These are phyloP conservation scores for Athene cunicularia DNA, from an alignment of 2,113 vertebrate genomes.

Conservation along the genomic window DNA sequence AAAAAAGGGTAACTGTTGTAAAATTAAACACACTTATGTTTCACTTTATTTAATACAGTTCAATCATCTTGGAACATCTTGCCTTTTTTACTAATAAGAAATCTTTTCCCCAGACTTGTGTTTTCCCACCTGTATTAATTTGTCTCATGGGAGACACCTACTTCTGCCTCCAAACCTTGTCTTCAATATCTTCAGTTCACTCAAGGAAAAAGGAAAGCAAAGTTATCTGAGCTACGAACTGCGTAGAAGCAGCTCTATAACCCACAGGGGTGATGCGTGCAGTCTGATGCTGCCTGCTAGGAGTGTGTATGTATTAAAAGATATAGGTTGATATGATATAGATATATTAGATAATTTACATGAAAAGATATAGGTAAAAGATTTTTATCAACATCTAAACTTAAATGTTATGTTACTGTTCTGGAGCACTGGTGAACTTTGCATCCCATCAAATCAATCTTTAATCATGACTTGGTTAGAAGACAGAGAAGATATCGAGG, in stretches of 20 bases:
- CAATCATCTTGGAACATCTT: not conserved
- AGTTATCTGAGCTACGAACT: not conserved
- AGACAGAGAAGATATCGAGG: not conserved
- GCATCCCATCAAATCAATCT: not conserved
- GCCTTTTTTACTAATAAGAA: not conserved
- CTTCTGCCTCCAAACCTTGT: not conserved
- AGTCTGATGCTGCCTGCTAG: not conserved
- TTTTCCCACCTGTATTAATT: not conserved
- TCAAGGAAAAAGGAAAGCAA: not conserved
- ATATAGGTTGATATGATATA: not conserved
- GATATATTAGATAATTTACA: not conserved
- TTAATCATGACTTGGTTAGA: not conserved
- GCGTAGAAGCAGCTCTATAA: not conserved
- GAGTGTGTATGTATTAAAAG: not conserved
- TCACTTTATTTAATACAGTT: not conserved
- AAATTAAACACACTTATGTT: not conserved
- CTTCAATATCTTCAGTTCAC: not conserved
- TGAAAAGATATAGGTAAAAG: not conserved
- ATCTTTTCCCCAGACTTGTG: not conserved
- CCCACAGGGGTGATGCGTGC: not conserved
- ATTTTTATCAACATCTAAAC: not conserved
- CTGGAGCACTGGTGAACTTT: not conserved
- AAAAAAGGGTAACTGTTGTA: not conserved
- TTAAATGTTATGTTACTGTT: not conserved
- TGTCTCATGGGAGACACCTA: not conserved